Conservation (phyloP, 2,888 invertebrate species). For the Sminthurinus aureus region DNA sequence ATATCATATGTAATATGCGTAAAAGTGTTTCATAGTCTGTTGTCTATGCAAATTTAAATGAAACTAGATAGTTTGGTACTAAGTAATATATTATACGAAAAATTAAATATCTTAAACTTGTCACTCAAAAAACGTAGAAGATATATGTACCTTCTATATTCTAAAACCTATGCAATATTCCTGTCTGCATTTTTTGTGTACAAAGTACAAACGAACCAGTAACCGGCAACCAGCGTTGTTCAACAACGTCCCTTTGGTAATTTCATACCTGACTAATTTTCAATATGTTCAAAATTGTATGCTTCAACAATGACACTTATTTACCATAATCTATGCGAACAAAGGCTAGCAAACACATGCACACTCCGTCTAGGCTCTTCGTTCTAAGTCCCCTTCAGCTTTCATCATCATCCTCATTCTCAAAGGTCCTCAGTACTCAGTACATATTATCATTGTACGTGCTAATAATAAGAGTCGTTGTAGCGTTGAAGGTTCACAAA, state of each 20-base stretch:
- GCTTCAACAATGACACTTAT: slow-evolving; percentile 43
- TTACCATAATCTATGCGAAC: slow-evolving; percentile 43
- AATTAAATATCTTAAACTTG: neutral
- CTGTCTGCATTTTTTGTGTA: too few relatives aligned
- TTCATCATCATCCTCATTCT: too few relatives aligned
- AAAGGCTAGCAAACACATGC: slow-evolving; percentile 25
- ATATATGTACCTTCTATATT: neutral
- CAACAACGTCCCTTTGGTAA: slow-evolving; percentile 30
- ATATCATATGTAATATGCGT: neutral
- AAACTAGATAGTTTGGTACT: neutral
- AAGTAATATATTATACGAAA: neutral
- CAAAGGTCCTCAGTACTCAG: too few relatives aligned
- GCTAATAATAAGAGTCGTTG: neutral
- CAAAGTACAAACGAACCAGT: neutral
- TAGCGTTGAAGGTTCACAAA: neutral
- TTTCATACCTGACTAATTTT: slow-evolving; percentile 45
- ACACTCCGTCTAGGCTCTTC: neutral
- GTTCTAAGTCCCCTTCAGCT: too few relatives aligned
- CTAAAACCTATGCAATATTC: neutral
- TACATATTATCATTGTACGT: neutral
- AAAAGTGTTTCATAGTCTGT: neutral
- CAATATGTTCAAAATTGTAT: slow-evolving; percentile 20
- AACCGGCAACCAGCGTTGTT: too few relatives aligned
- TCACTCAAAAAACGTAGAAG: neutral
- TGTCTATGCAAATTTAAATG: neutral